Evolutionary conservation across 2,888 invertebrate genomes (phyloP).

Genomic region (Desoria tigrina): DNA sequence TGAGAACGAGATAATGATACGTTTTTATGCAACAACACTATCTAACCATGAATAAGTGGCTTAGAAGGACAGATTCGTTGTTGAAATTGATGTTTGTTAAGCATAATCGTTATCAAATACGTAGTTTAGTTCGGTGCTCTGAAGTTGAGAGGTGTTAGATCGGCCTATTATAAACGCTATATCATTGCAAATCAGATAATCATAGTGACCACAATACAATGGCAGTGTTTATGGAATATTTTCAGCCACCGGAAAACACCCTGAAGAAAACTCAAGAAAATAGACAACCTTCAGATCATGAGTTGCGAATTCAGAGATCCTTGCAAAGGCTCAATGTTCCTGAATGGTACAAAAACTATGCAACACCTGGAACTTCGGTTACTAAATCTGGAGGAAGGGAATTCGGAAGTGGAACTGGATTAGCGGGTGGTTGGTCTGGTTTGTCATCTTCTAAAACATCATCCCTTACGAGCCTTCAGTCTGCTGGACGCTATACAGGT

Average conservation of each 20-base stretch:
- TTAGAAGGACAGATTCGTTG: background rate
- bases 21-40: constrained; percentile 4
- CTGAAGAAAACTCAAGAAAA: constrained; percentile 76
- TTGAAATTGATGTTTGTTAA: background rate
- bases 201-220: constrained; percentile 7
- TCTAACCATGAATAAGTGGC: background rate
- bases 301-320: constrained; percentile 80
- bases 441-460: constrained; percentile 50
- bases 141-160: no score
- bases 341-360: constrained; percentile 82
- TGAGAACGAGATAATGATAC: constrained; percentile 6
- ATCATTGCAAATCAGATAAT: no score
- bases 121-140: no score
- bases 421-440: constrained; percentile 53
- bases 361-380: constrained; percentile 29
- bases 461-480: constrained; percentile 51
- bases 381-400: constrained; percentile 27
- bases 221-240: constrained; percentile 39
- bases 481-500: constrained; percentile 49
- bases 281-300: constrained; percentile 81
- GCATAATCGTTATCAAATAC: no score
- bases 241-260: constrained; percentile 90
- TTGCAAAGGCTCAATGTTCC: constrained; percentile 91
- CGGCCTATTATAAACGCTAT: no score
- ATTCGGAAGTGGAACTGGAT: constrained; percentile 50